phyloP scores from a whole-genome alignment of 2,113 vertebrate species.

The Neomonachus schauinslandi region DNA sequence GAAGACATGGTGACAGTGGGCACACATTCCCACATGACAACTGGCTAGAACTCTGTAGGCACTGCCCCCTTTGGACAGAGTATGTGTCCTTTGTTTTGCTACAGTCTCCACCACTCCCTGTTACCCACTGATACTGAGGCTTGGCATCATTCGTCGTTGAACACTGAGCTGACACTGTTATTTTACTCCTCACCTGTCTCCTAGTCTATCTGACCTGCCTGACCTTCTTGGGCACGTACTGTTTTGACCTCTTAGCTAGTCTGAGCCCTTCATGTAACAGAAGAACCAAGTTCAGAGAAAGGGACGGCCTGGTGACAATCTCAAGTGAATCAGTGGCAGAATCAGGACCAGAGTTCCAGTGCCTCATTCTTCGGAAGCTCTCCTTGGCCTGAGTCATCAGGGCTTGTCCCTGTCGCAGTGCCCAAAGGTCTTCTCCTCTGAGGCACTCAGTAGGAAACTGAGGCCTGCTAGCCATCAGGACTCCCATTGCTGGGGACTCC shows the following conservation, averaged over 20 bases:
- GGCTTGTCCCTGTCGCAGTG: background rate
- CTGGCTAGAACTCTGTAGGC: background rate
- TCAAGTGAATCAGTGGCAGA: background rate
- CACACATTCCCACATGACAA: background rate
- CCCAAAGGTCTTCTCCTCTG: background rate
- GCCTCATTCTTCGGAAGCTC: background rate
- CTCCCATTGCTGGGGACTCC: background rate
- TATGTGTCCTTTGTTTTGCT: background rate
- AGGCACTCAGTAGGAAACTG: background rate
- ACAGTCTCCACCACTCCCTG: background rate
- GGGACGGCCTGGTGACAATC: background rate
- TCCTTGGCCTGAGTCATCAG: background rate
- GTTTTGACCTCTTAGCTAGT: background rate
- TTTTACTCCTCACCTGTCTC: background rate
- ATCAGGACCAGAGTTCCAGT: background rate
- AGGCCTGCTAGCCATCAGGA: background rate
- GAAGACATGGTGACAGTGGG: background rate
- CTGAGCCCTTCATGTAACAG: background rate
- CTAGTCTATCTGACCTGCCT: background rate
- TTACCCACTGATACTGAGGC: background rate
- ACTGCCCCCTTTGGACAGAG: background rate
- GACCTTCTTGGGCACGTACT: background rate
- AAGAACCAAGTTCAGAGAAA: background rate
- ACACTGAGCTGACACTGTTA: background rate
- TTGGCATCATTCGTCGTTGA: background rate